phyloP scores from a whole-genome alignment of 2,113 vertebrate genomes.

The Puntigrus tetrazona region DNA sequence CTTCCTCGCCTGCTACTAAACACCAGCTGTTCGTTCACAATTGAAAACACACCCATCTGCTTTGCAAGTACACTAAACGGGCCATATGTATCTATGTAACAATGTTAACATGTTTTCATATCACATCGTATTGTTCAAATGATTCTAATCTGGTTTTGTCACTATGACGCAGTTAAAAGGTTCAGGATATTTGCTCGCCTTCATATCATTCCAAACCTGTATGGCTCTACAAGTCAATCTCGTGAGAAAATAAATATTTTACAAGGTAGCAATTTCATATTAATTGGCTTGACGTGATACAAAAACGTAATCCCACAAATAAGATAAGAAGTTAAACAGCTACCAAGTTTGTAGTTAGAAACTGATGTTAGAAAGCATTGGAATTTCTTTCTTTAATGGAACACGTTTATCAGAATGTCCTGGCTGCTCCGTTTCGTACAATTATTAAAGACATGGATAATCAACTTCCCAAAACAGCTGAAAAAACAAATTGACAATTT shows the following conservation, averaged over 20 bases:
- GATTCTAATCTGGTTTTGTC: background rate
- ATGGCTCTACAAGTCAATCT: background rate
- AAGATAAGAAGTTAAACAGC: too few relatives aligned
- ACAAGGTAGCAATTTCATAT: background rate
- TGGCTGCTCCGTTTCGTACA: background rate
- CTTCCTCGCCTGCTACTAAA: background rate
- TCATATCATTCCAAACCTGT: background rate
- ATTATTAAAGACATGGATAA: background rate
- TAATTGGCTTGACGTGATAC: background rate
- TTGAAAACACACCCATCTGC: background rate
- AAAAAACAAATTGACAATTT: background rate
- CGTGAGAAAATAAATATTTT: background rate
- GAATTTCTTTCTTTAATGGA: background rate
- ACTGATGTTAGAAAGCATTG: background rate
- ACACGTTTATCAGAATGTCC: background rate
- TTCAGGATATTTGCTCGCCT: background rate
- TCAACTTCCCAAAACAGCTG: background rate
- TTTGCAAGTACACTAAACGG: conserved; percentile 17
- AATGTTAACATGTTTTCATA: background rate
- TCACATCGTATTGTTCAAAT: background rate
- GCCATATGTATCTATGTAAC: conserved; percentile 8
- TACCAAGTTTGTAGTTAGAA: too few relatives aligned
- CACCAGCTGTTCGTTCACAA: background rate
- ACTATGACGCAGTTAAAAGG: background rate
- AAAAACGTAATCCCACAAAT: too few relatives aligned